These are phyloP conservation scores for Chaenodraco wilsoni DNA, from an alignment of 2,797 vertebrate species.

Conservation along the genomic window DNA sequence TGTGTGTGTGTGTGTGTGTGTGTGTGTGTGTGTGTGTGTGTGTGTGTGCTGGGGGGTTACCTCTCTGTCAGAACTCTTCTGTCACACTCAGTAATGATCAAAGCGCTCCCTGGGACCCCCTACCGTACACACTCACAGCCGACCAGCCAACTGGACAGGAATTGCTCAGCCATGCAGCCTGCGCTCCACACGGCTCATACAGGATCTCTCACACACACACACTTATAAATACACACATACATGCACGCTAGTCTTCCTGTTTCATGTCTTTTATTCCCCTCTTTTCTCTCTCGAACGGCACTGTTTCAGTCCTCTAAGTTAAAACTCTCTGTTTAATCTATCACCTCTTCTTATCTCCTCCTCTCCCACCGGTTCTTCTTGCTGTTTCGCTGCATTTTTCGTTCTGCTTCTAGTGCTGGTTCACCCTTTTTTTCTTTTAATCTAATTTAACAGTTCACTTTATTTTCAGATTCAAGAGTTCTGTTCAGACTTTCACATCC, in stretches of 20 bases:
- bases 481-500: conserved; percentile 34
- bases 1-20: too few relatives aligned
- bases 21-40: background rate
- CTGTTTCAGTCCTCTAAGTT: conserved; percentile 31
- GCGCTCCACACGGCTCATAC: conserved; percentile 68
- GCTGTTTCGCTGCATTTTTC: conserved; percentile 16
- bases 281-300: conserved; percentile 16
- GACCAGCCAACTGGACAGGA: conserved; percentile 80
- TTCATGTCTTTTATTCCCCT: conserved; percentile 45
- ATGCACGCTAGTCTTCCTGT: conserved; percentile 28
- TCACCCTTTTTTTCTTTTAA: conserved; percentile 40
- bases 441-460: conserved; percentile 33
- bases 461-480: conserved; percentile 30
- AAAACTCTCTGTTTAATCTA: conserved; percentile 41
- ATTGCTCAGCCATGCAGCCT: conserved; percentile 82
- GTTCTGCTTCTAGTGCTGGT: conserved; percentile 1
- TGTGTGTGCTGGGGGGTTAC: conserved; percentile 61
- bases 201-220: conserved; percentile 42
- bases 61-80: conserved; percentile 85
- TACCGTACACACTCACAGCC: conserved; percentile 77
- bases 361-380: conserved; percentile 32
- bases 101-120: conserved; percentile 83
- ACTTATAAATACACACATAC: conserved; percentile 34
- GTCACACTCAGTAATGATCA: conserved; percentile 86
- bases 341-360: conserved; percentile 31